Evolutionary conservation across 53 echinoderm and acorn worm genomes (phyloP).

Genomic region (Temnopleurus reevesii): DNA sequence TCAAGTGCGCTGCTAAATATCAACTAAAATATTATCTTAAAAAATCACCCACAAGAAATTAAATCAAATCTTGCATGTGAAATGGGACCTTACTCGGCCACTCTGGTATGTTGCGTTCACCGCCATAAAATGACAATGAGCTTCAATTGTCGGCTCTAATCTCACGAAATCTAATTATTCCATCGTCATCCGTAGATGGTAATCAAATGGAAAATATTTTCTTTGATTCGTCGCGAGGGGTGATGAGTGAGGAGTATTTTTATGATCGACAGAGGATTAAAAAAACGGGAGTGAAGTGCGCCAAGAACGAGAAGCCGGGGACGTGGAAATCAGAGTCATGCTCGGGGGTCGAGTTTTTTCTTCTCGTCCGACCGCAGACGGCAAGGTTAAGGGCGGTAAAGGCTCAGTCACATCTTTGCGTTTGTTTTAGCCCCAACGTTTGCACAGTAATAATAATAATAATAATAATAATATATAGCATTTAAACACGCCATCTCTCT

Average conservation of each 20-base stretch:
- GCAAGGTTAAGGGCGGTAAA: slow-evolving; percentile 15
- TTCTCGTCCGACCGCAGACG: slow-evolving; percentile 2
- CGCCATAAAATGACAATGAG: slow-evolving; percentile 31
- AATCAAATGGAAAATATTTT: slow-evolving; percentile 56
- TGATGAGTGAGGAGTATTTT: slow-evolving; percentile 16
- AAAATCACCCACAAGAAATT: too few relatives aligned
- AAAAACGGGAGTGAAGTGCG: background rate
- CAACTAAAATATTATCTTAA: too few relatives aligned
- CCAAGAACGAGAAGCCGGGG: slow-evolving; percentile 26
- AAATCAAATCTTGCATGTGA: background rate
- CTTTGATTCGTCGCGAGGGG: slow-evolving; percentile 1
- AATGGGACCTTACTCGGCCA: background rate
- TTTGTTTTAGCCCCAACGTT: too few relatives aligned
- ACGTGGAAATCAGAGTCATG: slow-evolving; percentile 11
- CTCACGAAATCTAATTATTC: slow-evolving; percentile 47
- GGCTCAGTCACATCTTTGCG: too few relatives aligned
- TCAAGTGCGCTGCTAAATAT: too few relatives aligned
- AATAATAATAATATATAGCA: too few relatives aligned
- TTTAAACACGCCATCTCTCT: too few relatives aligned
- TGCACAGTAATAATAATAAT: too few relatives aligned
- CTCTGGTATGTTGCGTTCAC: background rate
- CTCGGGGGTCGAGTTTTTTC: background rate
- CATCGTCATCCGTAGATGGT: slow-evolving; percentile 40
- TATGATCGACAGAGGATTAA: slow-evolving; percentile 32
- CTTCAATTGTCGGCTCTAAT: background rate